Evolutionary conservation across 2,113 vertebrate species (phyloP).

Genomic region (Orthonyx spaldingii): DNA sequence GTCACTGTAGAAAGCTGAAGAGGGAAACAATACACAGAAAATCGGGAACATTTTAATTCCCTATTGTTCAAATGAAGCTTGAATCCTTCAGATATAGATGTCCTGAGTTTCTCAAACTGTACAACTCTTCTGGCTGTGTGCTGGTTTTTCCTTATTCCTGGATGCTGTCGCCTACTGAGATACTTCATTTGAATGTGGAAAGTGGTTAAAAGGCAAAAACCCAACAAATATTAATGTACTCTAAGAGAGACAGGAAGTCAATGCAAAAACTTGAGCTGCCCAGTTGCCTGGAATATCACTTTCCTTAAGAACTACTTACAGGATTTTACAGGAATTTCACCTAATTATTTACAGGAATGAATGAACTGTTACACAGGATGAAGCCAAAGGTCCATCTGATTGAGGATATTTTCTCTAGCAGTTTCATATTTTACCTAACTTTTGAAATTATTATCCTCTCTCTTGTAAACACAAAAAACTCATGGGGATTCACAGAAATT

Average conservation of each 20-base stretch:
- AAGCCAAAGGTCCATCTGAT: neutral
- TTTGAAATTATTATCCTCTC: neutral
- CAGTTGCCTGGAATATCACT: neutral
- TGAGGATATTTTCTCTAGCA: neutral
- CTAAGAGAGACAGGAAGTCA: neutral
- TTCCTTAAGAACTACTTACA: neutral
- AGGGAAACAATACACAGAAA: neutral
- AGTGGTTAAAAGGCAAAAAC: neutral
- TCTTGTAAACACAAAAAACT: conserved; percentile 16
- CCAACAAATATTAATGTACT: neutral
- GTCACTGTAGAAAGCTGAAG: neutral
- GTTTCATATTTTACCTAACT: neutral
- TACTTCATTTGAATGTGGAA: neutral
- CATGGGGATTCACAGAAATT: neutral
- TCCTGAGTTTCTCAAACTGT: fast-evolving
- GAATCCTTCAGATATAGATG: neutral
- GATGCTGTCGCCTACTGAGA: neutral
- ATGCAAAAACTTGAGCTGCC: neutral
- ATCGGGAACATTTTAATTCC: neutral
- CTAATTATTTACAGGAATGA: neutral
- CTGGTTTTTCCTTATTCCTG: neutral
- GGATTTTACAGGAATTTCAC: conserved; percentile 12
- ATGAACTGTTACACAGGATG: neutral
- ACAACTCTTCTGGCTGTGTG: neutral
- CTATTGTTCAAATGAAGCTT: neutral